phyloP scores from a whole-genome alignment of 2,888 invertebrate genomes.

The Hyposoter dolosus region DNA sequence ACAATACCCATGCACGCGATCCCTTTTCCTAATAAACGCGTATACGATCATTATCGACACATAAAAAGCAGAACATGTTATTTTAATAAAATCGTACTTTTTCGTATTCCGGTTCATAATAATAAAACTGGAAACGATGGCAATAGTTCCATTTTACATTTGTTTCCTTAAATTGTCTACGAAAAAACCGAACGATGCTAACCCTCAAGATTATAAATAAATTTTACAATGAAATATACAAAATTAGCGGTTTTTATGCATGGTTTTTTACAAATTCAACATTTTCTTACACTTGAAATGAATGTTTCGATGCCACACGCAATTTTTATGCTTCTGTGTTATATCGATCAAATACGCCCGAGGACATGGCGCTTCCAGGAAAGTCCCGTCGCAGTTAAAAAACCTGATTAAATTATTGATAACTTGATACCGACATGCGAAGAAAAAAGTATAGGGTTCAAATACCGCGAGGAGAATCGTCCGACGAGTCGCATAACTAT shows the following conservation, averaged over 20 bases:
- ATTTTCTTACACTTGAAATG: background rate
- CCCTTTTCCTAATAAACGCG: slow-evolving; percentile 7
- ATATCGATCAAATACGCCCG: slow-evolving; percentile 1
- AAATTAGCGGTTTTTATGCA: background rate
- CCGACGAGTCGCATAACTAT: background rate
- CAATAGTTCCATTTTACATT: background rate
- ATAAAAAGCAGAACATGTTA: background rate
- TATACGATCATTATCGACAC: background rate
- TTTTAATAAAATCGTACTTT: background rate
- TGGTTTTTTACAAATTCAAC: background rate
- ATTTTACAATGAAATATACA: background rate
- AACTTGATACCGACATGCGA: background rate
- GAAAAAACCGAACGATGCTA: background rate
- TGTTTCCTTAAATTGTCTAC: background rate
- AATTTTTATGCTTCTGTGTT: background rate
- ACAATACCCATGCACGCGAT: slow-evolving; percentile 53
- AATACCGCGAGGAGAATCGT: background rate
- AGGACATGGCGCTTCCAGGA: slow-evolving; percentile 9
- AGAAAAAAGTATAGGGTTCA: slow-evolving; percentile 1
- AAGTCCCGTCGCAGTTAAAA: slow-evolving; percentile 6
- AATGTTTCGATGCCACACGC: background rate
- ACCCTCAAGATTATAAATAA: background rate
- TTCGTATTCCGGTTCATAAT: background rate
- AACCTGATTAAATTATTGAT: slow-evolving; percentile 8
- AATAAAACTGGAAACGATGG: background rate